Percentiles rank a stretch among this genome's conserved stretches.
These are phyloP conservation scores for Eurystomus gularis DNA, from an alignment of 2,113 vertebrate genomes.

Conservation along the genomic window DNA sequence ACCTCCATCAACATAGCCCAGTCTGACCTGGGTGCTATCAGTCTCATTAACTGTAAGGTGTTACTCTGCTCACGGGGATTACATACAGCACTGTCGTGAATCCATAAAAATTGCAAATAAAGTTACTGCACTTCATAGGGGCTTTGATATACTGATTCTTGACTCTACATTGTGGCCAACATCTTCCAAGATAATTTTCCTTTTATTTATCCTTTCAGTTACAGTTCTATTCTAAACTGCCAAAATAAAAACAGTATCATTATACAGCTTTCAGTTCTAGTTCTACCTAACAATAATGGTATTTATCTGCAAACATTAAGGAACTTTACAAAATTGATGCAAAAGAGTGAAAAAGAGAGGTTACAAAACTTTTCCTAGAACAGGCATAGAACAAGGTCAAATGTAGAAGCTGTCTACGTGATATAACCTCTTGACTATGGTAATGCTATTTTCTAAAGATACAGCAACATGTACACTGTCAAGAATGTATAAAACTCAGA, in stretches of 20 bases:
- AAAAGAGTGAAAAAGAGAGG: background rate
- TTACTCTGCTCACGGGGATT: background rate
- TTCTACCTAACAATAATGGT: background rate
- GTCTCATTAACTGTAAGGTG: background rate
- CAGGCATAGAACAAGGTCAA: background rate
- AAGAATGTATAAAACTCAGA: background rate
- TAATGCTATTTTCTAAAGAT: background rate
- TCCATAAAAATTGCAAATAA: background rate
- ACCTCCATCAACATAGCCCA: background rate
- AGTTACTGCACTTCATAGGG: background rate
- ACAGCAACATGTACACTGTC: background rate
- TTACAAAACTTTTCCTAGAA: background rate
- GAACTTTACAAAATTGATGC: background rate
- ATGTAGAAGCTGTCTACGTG: background rate
- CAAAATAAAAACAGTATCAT: background rate
- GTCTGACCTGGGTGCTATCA: background rate
- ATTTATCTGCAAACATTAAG: background rate
- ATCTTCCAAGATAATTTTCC: background rate
- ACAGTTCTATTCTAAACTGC: background rate
- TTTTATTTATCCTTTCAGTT: background rate
- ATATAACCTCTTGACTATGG: background rate
- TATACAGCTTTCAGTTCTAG: background rate
- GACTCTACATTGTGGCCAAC: background rate
- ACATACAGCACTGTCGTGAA: accelerated
- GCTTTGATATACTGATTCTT: background rate